Base-by-base conservation (phyloP, 2,113 vertebrate genomes). In the Oxyruncus cristatus region DNA sequence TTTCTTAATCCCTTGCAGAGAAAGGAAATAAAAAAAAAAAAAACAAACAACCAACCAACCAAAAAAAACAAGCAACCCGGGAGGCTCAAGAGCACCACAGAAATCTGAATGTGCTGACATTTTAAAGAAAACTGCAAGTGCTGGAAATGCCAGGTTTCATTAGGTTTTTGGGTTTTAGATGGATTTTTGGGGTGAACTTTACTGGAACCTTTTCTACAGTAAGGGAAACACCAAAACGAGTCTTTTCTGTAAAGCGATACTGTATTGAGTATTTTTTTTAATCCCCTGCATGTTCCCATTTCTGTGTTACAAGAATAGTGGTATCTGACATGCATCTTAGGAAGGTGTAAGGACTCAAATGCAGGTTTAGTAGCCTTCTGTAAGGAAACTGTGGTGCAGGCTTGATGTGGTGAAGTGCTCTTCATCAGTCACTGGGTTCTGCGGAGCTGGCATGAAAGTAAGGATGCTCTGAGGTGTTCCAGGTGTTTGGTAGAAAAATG, bases 51-150 rank as follows among this genome's bases (percentile, higher is more conserved):
- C 39, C n/a, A n/a, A n/a, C n/a, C n/a, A 41, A 41, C 39, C 9
- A 1, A 0, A 4, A 35, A 2, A 0, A 3, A 6, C 8, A 4
- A 8, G 0, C 59, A 75, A 13, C 13, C 16, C 21, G 39, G 30
- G 32, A 77, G 23, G 22, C 46, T 93, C 49, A 85, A 33, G 35
- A 74, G 15, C 35, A 63, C 33, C 3, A 6, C 77, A 56, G 28
- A 93, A 61, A 53, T 88, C 44, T 75, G 30, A 83, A 47, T 6
- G 17, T 84, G 72, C 52, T 62, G 71, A 58, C 14, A 24, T 78
- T 91, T 79, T 62, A 73, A 76, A 77, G 72, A 75, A 75, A 92
- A 56, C 22, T 89, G 14, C 33, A 50, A 30, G 32, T 77, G 16
- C 56, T 87, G 33, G 27, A 61, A 92, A 94, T 73, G 17, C 15